Evolutionary conservation across 2,113 vertebrate species (phyloP).

Genomic region (Sinocyclocheilus anshuiensis): DNA sequence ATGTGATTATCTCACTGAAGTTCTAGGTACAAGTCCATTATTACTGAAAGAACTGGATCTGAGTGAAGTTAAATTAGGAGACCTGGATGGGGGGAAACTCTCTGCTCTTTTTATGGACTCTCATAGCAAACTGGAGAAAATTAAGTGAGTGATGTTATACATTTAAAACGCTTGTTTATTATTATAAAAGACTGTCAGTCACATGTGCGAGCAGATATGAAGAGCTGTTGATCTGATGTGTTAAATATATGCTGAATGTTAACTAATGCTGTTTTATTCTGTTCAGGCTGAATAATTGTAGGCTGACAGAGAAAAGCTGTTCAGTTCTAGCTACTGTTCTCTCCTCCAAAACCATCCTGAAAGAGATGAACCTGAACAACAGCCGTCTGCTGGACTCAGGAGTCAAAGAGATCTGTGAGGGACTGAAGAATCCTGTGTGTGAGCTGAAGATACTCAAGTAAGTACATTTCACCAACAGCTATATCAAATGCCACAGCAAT

Average conservation of each 20-base stretch:
- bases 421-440: neutral
- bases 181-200: too few species aligned
- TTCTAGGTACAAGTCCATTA: neutral
- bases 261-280: neutral
- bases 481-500: neutral
- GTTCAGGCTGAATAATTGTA: too few species aligned
- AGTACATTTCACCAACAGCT: neutral
- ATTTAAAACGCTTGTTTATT: too few species aligned
- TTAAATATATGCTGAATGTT: neutral
- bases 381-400: neutral
- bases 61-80: constrained; percentile 4
- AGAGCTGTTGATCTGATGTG: neutral
- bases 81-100: neutral
- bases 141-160: neutral
- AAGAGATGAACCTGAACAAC: neutral
- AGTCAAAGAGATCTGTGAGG: neutral
- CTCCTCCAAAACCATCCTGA: neutral
- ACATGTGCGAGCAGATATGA: too few species aligned
- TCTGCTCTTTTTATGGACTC: neutral
- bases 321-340: too few species aligned
- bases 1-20: neutral
- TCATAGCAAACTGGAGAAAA: neutral
- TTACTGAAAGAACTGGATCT: neutral
- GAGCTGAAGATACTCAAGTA: neutral
- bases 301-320: too few species aligned